phyloP scores from a whole-genome alignment of 2,888 invertebrate genomes.

The Drosophila formosana region DNA sequence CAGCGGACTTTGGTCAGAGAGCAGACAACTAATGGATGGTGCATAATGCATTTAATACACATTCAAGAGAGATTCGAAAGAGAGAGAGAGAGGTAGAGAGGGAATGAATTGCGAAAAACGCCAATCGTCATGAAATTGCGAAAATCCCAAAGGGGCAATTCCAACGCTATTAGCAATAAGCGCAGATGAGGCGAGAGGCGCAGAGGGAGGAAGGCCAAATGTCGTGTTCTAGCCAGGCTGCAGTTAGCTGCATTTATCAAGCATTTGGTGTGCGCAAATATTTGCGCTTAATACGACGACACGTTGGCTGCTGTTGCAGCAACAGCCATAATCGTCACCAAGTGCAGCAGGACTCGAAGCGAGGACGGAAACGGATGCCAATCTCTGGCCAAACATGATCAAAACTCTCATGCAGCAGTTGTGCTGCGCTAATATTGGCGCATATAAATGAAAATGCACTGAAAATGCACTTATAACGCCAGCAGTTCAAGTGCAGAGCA shows the following conservation, averaged over 20 bases:
- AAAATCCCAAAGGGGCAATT: slow-evolving; percentile 32
- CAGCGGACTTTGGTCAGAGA: slow-evolving; percentile 13
- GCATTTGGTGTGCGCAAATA: slow-evolving; percentile 78
- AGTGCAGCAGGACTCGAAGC: slow-evolving; percentile 20
- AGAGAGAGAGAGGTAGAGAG: background rate
- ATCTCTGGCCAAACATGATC: slow-evolving; percentile 77
- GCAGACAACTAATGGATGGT: slow-evolving; percentile 71
- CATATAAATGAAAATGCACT: slow-evolving; percentile 76
- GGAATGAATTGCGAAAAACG: slow-evolving; percentile 54
- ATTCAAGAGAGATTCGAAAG: slow-evolving; percentile 31
- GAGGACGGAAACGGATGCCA: slow-evolving; percentile 30
- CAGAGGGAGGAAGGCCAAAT: slow-evolving; percentile 25
- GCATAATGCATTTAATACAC: slow-evolving; percentile 69
- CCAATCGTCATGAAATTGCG: slow-evolving; percentile 45
- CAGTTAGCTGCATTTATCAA: slow-evolving; percentile 70
- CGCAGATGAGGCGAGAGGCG: background rate
- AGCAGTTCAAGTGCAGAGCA: slow-evolving; percentile 15
- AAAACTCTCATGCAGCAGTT: slow-evolving; percentile 61
- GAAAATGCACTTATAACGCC: slow-evolving; percentile 61
- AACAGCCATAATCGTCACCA: slow-evolving; percentile 64
- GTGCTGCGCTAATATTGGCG: slow-evolving; percentile 73
- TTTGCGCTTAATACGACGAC: slow-evolving; percentile 71
- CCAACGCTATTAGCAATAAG: background rate
- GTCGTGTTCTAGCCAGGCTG: slow-evolving; percentile 44
- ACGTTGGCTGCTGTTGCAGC: slow-evolving; percentile 42